Evolutionary conservation across 2,113 vertebrate genomes (phyloP), one percentile per base, ranked within the genome.

Genomic region (Labrus mixtus): DNA sequence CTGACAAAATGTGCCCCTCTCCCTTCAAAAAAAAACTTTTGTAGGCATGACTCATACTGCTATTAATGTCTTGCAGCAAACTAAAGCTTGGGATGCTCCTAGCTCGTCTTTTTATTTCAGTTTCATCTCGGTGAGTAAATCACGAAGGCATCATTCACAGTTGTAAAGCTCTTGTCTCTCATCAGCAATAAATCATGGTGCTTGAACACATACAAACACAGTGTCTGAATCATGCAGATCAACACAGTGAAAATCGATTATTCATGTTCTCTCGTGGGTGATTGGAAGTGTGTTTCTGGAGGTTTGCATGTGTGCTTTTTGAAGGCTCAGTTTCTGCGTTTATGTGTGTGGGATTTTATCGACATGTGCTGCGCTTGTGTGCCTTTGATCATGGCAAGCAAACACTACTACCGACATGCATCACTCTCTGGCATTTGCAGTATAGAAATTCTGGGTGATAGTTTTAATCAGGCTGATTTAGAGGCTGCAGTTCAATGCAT

Each of bases 381-480:
- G 83, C 82, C 85, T 87, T 73, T 23, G 51, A 81, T 81, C 67
- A 88, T 87, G 78, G 91, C 92, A 93, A 89, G 93, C 92, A 93
- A 88, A 92, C 87, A 91, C 85, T 85, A 82, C 87, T 86, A 91
- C 84, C 78, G 76, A 86, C 93, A 94, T 94, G 93, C 93, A 94
- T 87, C 82, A 92, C 87, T 92, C 81, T 90, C 85, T 89, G 86
- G 92, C 90, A 93, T 91, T 91, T 79, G 91, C 89, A 91, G 68
- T 90, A 92, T 92, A 93, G 93, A 92, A 93, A 93, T 94, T 94
- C 92, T 94, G 92, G 93, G 93, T 86, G 91, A 93, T 57, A 6
- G n/a, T 77, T 82, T 72, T 50, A 51, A 56, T 46, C n/a, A 64
- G 45, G 8, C 53, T 68, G 58, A 53, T 33, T 60, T 3, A 20